Conservation (phyloP, 2,113 vertebrate species). For the Ptilorrhoa leucosticta region DNA sequence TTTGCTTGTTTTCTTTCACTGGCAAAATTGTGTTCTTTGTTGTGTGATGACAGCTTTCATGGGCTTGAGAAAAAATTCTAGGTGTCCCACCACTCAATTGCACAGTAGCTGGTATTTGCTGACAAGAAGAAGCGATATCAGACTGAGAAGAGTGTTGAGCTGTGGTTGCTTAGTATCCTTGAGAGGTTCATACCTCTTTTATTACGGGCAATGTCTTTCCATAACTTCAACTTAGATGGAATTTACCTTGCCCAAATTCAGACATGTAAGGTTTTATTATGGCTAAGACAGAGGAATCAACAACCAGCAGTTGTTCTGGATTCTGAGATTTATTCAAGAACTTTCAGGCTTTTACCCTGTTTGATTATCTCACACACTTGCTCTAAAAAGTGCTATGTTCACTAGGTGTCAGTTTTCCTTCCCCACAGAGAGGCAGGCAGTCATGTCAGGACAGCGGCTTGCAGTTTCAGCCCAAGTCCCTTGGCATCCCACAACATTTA, state of each 20-base stretch:
- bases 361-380: background rate
- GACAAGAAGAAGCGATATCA: background rate
- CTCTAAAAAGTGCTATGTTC: background rate
- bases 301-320: background rate
- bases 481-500: background rate
- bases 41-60: background rate
- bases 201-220: background rate
- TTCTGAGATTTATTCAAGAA: background rate
- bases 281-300: background rate
- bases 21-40: background rate
- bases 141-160: background rate
- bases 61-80: background rate
- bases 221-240: background rate
- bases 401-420: background rate
- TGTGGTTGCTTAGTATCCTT: background rate
- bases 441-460: background rate
- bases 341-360: background rate
- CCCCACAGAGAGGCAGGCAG: background rate
- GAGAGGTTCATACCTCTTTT: background rate
- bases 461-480: background rate
- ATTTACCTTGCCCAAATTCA: background rate
- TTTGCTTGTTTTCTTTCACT: background rate
- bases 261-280: background rate
- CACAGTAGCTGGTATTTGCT: background rate
- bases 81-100: background rate